Conservation (phyloP, 1,140 invertebrate genomes). For the Mya arenaria region DNA sequence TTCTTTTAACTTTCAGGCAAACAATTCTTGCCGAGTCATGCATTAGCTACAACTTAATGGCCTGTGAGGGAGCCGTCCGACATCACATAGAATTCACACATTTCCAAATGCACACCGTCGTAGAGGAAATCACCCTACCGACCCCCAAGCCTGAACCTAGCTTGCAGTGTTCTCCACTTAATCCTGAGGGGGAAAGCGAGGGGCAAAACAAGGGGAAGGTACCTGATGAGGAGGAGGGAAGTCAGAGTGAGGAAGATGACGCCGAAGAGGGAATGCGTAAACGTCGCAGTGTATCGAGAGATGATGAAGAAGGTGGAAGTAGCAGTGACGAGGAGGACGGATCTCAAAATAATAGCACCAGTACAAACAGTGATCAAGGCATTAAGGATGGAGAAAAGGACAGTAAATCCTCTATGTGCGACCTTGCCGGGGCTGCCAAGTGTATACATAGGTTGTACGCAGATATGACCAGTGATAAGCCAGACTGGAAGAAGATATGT, state of each 20-base stretch:
- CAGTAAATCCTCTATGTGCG: not conserved
- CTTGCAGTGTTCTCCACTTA: constrained; percentile 16
- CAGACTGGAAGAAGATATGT: constrained; percentile 13
- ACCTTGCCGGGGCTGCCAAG: not conserved
- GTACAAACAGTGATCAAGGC: no score
- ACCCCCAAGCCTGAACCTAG: constrained; percentile 31
- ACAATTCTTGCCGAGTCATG: not conserved
- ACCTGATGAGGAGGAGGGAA: no score
- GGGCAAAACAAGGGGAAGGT: not conserved
- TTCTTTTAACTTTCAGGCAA: not conserved
- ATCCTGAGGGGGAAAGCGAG: not conserved
- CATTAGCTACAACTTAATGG: not conserved
- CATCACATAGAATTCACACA: not conserved
- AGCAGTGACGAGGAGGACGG: no score
- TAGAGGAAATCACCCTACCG: constrained; percentile 1
- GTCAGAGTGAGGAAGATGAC: no score
- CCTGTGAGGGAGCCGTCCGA: not conserved
- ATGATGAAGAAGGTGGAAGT: no score
- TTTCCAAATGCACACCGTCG: not conserved
- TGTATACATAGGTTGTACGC: constrained; percentile 15
- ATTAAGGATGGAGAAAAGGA: no score
- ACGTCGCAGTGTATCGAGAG: no score
- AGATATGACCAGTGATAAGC: constrained; percentile 7
- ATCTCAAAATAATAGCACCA: no score
- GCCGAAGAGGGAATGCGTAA: no score